Evolutionary conservation across 2,113 vertebrate species (phyloP).

Genomic region (Prinia subflava): DNA sequence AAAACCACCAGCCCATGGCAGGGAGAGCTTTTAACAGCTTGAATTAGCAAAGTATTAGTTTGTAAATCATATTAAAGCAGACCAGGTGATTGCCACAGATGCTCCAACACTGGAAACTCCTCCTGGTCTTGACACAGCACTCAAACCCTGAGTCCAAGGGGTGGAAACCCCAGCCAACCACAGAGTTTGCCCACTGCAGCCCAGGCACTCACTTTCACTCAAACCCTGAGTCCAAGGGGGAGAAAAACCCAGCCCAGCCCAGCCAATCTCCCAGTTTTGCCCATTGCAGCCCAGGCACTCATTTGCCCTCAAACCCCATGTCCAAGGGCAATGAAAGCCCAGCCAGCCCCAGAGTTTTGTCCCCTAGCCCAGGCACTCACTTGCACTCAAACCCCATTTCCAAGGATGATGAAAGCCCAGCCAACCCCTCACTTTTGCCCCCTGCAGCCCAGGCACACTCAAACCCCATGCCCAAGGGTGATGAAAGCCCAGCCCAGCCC

Average conservation of each 20-base stretch:
- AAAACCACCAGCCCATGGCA: accelerated
- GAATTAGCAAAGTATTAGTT: not conserved
- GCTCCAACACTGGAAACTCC: accelerated
- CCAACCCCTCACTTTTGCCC: too few species aligned
- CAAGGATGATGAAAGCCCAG: too few species aligned
- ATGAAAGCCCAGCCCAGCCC: too few species aligned
- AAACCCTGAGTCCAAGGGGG: too few species aligned
- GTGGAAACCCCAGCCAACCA: accelerated
- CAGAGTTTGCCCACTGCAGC: too few species aligned
- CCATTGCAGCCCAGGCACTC: too few species aligned
- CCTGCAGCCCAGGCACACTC: too few species aligned
- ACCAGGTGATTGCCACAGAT: not conserved
- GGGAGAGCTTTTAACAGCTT: not conserved
- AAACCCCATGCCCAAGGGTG: too few species aligned
- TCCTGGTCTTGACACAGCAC: not conserved
- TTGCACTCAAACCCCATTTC: slow-evolving; percentile 35
- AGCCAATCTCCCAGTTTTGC: too few species aligned
- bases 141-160: accelerated
- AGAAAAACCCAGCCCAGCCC: too few species aligned
- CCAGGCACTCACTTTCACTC: not conserved
- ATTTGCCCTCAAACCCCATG: accelerated
- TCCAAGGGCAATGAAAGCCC: accelerated
- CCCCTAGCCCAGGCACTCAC: slow-evolving; percentile 76
- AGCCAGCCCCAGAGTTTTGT: accelerated
- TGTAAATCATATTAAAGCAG: not conserved